These are phyloP conservation scores for Gallinago nigripennis DNA, from an alignment of 2,797 vertebrate species.

Conservation along the genomic window DNA sequence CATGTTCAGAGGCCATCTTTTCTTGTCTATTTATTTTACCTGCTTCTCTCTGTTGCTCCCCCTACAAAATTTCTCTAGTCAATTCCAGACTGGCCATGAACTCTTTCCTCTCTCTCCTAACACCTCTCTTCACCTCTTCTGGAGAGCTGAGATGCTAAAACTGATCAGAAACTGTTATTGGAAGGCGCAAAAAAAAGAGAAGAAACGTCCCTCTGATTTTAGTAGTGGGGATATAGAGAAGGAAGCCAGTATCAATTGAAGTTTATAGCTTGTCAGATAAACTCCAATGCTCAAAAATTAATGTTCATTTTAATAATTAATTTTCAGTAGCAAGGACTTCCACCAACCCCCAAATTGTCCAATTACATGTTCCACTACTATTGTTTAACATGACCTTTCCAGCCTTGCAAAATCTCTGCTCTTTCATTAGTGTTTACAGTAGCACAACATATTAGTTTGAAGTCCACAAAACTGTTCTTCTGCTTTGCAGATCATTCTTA, in stretches of 20 bases:
- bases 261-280: background rate
- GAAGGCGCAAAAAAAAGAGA: background rate
- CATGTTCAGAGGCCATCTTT: too few species aligned
- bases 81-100: background rate
- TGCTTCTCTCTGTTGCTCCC: background rate
- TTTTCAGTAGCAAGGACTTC: background rate
- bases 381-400: background rate
- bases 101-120: background rate
- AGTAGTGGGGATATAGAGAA: background rate
- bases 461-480: background rate
- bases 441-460: background rate
- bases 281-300: background rate
- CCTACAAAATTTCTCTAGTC: background rate
- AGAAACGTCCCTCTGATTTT: background rate
- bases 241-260: background rate
- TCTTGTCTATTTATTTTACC: background rate
- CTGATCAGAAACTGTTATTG: background rate
- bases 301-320: background rate
- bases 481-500: background rate
- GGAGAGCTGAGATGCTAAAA: background rate
- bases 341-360: background rate
- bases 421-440: background rate
- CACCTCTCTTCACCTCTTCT: background rate
- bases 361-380: background rate
- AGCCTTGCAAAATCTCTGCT: rapidly evolving